Evolutionary conservation across 2,113 vertebrate species (phyloP), one percentile per base, ranked within the genome.

Genomic region (cat (Felis catus)): DNA sequence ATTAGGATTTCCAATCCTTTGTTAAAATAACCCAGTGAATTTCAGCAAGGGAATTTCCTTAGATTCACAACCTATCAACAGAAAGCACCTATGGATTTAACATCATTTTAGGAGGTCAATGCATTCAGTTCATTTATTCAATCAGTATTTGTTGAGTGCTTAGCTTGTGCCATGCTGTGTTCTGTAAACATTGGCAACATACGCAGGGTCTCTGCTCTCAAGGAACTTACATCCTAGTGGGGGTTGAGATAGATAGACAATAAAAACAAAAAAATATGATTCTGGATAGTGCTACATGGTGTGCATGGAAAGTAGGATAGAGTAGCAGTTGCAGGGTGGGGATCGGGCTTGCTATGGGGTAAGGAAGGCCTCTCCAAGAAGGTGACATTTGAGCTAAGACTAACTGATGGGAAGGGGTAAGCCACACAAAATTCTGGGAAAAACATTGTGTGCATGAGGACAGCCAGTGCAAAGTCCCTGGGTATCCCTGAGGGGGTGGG

Each of bases 21-120:
- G 23, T 96, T 97, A 87, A 96, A 97, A 92, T 71, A 23, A 33
- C 11, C n/a, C 45, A 63, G 55, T n/a, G 39, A 89, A 45, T 87
- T 97, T 92, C 6, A 81, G 65, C 70, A 93, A 33, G 63, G 45
- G 23, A 87, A 29, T 71, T 92, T 96, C 68, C 39, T 66, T 36
- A 0, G 31, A 51, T 87, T 91, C 41, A n/a, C 41, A 41, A 7
- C 36, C 15, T 27, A 70, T 45, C 48, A 19, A 71, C 33, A 91
- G 80, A 79, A 71, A 92, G 36, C 31, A 29, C 66, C 36, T 51
- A 13, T 33, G 63, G n/a, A 27, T 25, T 80, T 83, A 23, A 33
- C 87, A 8, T 71, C 36, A 45, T 89, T 86, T 89, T 70, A 83
- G 18, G n/a, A 93, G 85, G 65, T 66, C 29, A 25, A 1, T 73